phyloP scores from a whole-genome alignment of 2,888 invertebrate species.

The Hololepta plana region DNA sequence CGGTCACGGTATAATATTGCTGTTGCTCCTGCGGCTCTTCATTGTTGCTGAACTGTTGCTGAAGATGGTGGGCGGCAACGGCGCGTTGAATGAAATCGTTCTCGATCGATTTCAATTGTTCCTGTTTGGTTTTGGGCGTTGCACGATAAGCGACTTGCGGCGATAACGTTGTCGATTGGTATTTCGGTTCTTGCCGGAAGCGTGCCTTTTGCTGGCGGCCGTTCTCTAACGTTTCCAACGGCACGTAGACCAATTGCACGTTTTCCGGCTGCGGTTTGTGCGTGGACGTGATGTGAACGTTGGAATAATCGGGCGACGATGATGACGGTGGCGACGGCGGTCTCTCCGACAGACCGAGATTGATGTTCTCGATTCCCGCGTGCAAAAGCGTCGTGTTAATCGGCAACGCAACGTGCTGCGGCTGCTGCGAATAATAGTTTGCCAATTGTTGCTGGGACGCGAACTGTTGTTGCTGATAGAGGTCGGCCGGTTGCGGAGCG shows the following conservation, averaged over 20 bases:
- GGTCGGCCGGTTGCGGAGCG: conserved; percentile 7
- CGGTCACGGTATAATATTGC: conserved; percentile 8
- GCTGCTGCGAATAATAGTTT: conserved; percentile 2
- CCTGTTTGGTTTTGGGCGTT: conserved; percentile 31
- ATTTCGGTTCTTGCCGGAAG: too few relatives aligned
- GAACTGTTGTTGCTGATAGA: conserved; percentile 6
- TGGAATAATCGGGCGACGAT: not conserved
- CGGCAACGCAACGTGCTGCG: not conserved
- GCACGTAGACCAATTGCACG: conserved; percentile 67
- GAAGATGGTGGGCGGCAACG: conserved; percentile 23
- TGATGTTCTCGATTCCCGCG: conserved; percentile 7
- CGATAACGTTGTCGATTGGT: too few relatives aligned
- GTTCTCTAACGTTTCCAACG: conserved; percentile 52
- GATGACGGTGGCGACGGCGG: conserved; percentile 11
- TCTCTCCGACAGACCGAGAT: conserved; percentile 15
- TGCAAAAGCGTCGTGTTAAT: not conserved
- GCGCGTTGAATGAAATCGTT: conserved; percentile 26
- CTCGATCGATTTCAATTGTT: conserved; percentile 21
- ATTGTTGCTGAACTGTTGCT: conserved; percentile 13
- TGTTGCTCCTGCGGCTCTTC: conserved; percentile 21
- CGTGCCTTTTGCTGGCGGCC: too few relatives aligned
- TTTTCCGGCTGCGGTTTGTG: conserved; percentile 31
- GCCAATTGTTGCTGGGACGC: too few relatives aligned
- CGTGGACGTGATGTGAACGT: conserved; percentile 12
- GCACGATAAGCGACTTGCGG: too few relatives aligned